Percentiles rank a stretch among this genome's conserved stretches.
These are phyloP conservation scores for Procambarus virginalis DNA, from an alignment of 1,140 invertebrate genomes.

Conservation along the genomic window DNA sequence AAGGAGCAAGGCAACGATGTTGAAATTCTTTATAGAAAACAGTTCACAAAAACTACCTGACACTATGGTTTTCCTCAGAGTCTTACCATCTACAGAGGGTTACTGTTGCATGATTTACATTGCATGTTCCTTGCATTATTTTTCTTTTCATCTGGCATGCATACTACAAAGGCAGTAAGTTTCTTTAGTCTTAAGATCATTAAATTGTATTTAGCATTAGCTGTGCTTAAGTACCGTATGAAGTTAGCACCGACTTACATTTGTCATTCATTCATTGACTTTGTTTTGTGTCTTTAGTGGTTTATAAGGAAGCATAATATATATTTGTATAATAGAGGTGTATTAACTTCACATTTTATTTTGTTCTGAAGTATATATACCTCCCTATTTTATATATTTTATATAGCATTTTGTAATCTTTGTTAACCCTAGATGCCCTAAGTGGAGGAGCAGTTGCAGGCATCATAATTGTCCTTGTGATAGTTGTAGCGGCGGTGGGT, in stretches of 20 bases:
- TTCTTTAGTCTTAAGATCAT: not conserved
- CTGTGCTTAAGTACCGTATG: not conserved
- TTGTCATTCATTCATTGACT: slow-evolving; percentile 5
- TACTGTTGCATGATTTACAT: slow-evolving; percentile 22
- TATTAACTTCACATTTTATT: not conserved
- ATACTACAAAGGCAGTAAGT: slow-evolving; percentile 31
- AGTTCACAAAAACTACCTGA: not conserved
- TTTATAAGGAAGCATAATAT: not conserved
- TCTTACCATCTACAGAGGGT: not conserved
- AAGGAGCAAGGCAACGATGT: not conserved
- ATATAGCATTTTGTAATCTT: not conserved
- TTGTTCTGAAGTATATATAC: not conserved
- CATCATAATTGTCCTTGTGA: slow-evolving; percentile 49
- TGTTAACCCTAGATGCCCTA: slow-evolving; percentile 36
- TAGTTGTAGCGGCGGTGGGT: slow-evolving; percentile 36
- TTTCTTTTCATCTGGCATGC: slow-evolving; percentile 34
- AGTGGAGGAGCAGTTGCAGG: slow-evolving; percentile 58
- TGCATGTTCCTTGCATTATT: slow-evolving; percentile 22
- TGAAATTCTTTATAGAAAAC: not conserved
- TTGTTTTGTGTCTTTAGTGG: not conserved
- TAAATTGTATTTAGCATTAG: not conserved
- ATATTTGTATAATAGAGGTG: not conserved
- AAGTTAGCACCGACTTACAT: slow-evolving; percentile 48
- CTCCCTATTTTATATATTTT: not conserved
- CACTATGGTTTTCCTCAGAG: not conserved